Evolutionary conservation across 2,888 invertebrate species (phyloP).

Genomic region (Macrophya alboannulata): DNA sequence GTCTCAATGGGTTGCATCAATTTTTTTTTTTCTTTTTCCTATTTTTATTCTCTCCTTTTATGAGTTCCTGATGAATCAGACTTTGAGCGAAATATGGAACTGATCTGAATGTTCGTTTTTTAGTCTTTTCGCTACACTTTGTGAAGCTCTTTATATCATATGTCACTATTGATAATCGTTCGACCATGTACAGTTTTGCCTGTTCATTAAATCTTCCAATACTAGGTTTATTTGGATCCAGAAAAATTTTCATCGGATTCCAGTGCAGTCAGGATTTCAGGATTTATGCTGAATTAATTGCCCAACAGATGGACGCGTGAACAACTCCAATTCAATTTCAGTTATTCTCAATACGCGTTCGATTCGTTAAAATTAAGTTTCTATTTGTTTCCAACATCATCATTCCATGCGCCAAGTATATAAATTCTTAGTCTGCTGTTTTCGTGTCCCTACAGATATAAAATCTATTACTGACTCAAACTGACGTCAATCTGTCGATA

Average conservation of each 20-base stretch:
- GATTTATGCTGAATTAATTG: constrained; percentile 27
- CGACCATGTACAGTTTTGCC: background rate
- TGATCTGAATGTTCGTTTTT: background rate
- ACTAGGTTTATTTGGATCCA: background rate
- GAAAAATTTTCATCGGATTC: constrained; percentile 9
- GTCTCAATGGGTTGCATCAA: background rate
- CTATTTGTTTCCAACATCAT: background rate
- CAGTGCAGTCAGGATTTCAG: background rate
- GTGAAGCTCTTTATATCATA: background rate
- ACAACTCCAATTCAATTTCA: constrained; percentile 2
- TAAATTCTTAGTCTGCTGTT: background rate
- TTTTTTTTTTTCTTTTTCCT: constrained; percentile 21
- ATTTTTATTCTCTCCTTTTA: background rate
- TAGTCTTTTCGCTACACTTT: background rate
- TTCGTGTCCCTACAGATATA: background rate
- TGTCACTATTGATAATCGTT: background rate
- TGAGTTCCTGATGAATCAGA: background rate
- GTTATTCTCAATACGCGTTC: background rate
- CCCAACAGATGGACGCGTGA: background rate
- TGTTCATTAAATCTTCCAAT: background rate
- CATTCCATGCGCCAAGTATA: background rate
- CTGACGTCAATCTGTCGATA: background rate
- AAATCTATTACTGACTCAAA: background rate
- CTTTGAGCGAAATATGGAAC: background rate
- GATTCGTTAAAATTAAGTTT: constrained; percentile 11